These are phyloP conservation scores for Diarsia dahlii DNA, from an alignment of 2,888 invertebrate species.

Conservation along the genomic window DNA sequence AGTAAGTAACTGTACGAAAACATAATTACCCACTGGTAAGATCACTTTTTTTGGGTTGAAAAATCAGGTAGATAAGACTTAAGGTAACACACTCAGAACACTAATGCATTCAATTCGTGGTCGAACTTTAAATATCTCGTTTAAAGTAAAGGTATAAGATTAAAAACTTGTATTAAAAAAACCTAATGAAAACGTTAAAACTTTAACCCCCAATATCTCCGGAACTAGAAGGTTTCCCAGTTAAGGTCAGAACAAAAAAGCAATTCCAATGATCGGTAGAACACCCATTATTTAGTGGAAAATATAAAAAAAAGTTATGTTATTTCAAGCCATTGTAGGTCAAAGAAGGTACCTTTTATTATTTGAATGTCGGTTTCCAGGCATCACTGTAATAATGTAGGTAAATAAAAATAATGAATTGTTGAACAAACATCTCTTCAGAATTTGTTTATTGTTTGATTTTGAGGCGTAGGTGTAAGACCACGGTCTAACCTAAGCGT, in stretches of 20 bases:
- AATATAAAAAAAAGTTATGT: neutral
- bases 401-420: slow-evolving; percentile 1
- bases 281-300: neutral
- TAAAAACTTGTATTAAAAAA: no score
- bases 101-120: no score
- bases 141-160: no score
- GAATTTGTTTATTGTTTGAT: slow-evolving; percentile 6
- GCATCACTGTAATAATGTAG: slow-evolving; percentile 8
- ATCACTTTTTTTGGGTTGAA: no score
- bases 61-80: no score
- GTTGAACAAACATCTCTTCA: slow-evolving; percentile 8
- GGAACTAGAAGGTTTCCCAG: neutral
- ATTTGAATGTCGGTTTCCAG: slow-evolving; percentile 21
- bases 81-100: no score
- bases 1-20: no score
- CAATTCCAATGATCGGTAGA: neutral
- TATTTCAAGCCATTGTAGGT: slow-evolving; percentile 13
- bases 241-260: neutral
- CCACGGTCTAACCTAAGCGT: neutral
- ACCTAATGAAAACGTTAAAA: neutral
- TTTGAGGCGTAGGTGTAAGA: slow-evolving; percentile 16
- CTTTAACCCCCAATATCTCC: neutral
- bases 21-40: no score
- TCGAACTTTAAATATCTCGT: no score
- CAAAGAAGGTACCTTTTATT: slow-evolving; percentile 12